phyloP scores from a whole-genome alignment of 2,113 vertebrate species.

The Picathartes gymnocephalus region DNA sequence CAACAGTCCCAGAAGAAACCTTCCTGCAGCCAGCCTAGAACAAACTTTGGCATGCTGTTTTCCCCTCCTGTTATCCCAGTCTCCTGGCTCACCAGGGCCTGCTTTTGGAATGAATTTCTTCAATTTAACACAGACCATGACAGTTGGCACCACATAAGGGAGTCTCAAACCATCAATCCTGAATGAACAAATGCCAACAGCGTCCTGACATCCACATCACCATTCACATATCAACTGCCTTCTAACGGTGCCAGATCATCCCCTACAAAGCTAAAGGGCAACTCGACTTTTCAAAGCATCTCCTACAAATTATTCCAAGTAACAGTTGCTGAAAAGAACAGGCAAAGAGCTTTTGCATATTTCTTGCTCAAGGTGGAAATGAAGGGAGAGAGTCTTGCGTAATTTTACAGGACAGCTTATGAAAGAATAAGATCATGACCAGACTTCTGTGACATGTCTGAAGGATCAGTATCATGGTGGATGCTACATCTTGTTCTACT shows the following conservation, averaged over 20 bases:
- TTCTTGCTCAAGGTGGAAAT: neutral
- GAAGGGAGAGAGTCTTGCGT: neutral
- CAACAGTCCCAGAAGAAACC: neutral
- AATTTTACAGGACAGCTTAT: neutral
- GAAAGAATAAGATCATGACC: neutral
- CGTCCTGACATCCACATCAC: neutral
- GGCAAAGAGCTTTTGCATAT: neutral
- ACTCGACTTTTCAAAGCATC: neutral
- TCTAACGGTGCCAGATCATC: neutral
- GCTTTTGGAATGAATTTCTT: neutral
- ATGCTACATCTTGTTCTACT: neutral
- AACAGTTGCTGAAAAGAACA: neutral
- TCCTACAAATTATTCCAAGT: neutral
- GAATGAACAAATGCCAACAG: neutral
- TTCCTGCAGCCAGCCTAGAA: neutral
- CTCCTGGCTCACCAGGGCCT: neutral
- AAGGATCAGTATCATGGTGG: neutral
- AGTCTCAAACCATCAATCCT: neutral
- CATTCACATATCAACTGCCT: neutral
- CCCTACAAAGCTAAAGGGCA: neutral
- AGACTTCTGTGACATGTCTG: neutral
- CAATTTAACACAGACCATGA: neutral
- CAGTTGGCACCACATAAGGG: neutral
- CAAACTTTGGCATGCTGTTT: neutral
- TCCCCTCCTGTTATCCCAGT: neutral